Base-by-base conservation (phyloP, 2,113 vertebrate genomes). In the Hucho hucho region DNA sequence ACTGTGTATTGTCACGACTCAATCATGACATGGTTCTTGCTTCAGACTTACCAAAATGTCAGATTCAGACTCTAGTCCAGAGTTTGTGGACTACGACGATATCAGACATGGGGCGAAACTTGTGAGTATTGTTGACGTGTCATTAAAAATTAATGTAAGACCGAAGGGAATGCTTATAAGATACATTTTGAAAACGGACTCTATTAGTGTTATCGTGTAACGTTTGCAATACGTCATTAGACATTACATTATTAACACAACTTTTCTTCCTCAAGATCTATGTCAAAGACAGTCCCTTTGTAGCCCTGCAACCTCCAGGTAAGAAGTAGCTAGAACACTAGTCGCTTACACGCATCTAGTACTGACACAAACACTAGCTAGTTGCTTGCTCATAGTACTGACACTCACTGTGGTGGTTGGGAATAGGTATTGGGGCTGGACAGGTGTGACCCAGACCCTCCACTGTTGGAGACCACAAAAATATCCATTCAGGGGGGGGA, bases 21-120 rank as follows among this genome's bases (percentile, higher is more conserved):
- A 16, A 49, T 14, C 14, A 53, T 53, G 47, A 53, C 49, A 18
- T 53, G 14, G 5, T 53, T 53, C 14, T 53, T 61, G 29, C 37
- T 67, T 14, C 65, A 67, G 29, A 32, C n/a, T 69, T 69, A 3
- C 32, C 70, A 79, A 75, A 14, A 89, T 89, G 86, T 84, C 76
- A 4, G 85, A 90, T 64, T 80, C 79, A 0, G 86, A 89, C 71
- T 83, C 81, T 4, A 80, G 80, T 7, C 53, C 49, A 32, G 76
- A 80, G 18, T 28, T 0, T 0, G 16, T 43, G 14, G 72, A 77
- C 0, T 84, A 18, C n/a, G 20, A 18, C 20, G 20, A 29, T 2
- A 0, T 1, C 22, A 28, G 7, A 18, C 20, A 22, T 0, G 26
- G 2, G 0, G 25, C 18, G 18, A 2, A 4, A 4, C 0, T 3